Conservation (phyloP, 1,140 invertebrate genomes). For the Aleiodes sp. region DNA sequence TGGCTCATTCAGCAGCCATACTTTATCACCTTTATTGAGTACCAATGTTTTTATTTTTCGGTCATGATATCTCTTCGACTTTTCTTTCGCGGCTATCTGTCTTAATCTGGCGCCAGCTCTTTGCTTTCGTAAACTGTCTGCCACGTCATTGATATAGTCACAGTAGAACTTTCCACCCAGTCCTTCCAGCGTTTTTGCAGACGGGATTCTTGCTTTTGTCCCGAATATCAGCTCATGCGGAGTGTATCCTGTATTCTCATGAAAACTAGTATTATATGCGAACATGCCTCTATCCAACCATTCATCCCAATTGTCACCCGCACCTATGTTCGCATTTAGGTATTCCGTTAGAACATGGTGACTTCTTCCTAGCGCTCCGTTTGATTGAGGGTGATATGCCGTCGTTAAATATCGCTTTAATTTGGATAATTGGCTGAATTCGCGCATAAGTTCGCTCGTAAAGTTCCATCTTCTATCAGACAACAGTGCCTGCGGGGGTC, state of each 20-base stretch:
- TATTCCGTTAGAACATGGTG: slow-evolving; percentile 41
- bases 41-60: background rate
- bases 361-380: slow-evolving; percentile 42
- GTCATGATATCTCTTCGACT: slow-evolving; percentile 10
- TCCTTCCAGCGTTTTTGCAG: background rate
- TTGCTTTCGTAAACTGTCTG: background rate
- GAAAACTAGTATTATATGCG: background rate
- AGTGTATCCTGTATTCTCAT: slow-evolving; percentile 7
- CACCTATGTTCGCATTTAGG: slow-evolving; percentile 18
- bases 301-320: background rate
- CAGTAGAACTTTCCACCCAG: background rate
- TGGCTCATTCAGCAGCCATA: background rate
- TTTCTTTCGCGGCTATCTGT: slow-evolving; percentile 8
- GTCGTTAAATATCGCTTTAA: slow-evolving; percentile 39
- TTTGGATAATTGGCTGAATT: slow-evolving; percentile 36
- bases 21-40: background rate
- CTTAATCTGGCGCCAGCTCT: background rate
- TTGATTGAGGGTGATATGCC: slow-evolving; percentile 39
- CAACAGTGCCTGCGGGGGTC: too few species aligned
- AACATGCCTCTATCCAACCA: background rate
- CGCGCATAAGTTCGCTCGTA: slow-evolving; percentile 18
- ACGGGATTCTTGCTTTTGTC: background rate
- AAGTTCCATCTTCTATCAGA: slow-evolving; percentile 46
- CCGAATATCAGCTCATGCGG: slow-evolving; percentile 11
- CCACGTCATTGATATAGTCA: background rate